Conservation (phyloP, 2,113 vertebrate species). For the Nicator chloris region DNA sequence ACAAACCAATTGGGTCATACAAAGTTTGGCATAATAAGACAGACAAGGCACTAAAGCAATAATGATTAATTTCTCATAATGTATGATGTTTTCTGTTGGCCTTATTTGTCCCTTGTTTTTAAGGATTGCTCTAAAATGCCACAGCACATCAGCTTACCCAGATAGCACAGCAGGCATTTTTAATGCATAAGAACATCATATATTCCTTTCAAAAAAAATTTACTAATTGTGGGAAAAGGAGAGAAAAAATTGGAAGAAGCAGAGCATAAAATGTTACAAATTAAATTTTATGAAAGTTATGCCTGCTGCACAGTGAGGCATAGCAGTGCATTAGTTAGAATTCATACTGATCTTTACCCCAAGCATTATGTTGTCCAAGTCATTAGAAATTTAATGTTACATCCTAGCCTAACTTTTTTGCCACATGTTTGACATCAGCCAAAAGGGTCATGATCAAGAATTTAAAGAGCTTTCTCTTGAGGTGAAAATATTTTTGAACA, state of each 20-base stretch:
- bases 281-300: neutral
- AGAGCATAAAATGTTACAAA: conserved; percentile 18
- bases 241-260: neutral
- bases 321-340: neutral
- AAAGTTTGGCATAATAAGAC: neutral
- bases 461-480: neutral
- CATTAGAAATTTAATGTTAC: neutral
- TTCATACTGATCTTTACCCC: neutral
- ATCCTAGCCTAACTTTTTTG: neutral
- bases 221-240: neutral
- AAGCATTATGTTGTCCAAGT: neutral
- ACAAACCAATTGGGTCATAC: neutral
- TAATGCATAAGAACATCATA: neutral
- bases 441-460: neutral
- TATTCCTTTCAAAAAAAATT: neutral
- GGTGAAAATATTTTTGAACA: neutral
- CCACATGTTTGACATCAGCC: neutral
- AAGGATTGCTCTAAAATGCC: neutral
- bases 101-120: neutral
- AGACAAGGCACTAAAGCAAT: neutral
- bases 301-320: neutral
- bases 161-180: neutral
- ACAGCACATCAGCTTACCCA: neutral
- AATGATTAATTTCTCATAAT: neutral
- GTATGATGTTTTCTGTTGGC: neutral